phyloP scores from a whole-genome alignment of 2,888 invertebrate species.

The Troides aeacus region DNA sequence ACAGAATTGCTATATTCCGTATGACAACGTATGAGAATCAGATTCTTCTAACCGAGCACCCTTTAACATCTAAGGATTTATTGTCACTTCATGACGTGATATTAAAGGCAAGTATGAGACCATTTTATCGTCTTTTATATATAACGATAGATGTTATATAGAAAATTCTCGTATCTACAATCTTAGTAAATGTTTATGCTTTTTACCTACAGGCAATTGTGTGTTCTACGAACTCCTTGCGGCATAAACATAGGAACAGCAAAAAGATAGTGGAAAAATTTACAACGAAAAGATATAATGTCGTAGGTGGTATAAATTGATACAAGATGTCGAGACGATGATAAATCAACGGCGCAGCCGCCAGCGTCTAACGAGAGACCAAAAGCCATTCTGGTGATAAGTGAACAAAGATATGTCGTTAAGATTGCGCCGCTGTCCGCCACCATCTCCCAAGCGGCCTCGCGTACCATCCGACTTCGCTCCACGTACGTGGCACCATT shows the following conservation, averaged over 20 bases:
- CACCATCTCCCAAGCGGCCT: constrained; percentile 26
- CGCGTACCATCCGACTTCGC: constrained; percentile 1
- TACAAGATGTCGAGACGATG: constrained; percentile 18
- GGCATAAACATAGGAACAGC: neutral
- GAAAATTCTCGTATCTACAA: no score
- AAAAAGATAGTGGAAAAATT: constrained; percentile 6
- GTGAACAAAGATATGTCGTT: constrained; percentile 35
- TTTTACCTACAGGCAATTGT: no score
- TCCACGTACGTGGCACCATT: constrained; percentile 27
- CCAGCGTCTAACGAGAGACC: constrained; percentile 32
- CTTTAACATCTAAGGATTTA: neutral
- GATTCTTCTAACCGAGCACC: neutral
- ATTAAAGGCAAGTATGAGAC: neutral
- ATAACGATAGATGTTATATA: neutral
- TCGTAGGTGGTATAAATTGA: constrained; percentile 21
- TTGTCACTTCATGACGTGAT: neutral
- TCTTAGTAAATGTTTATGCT: no score
- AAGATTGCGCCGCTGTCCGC: constrained; percentile 32
- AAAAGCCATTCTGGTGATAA: constrained; percentile 33
- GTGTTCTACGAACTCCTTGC: neutral
- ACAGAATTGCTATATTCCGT: neutral
- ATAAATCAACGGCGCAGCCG: constrained; percentile 19
- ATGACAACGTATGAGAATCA: neutral
- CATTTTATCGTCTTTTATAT: neutral
- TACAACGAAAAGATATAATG: constrained; percentile 5